phyloP scores from a whole-genome alignment of 64 coral and sea anemone species.

The Orbicella faveolata region DNA sequence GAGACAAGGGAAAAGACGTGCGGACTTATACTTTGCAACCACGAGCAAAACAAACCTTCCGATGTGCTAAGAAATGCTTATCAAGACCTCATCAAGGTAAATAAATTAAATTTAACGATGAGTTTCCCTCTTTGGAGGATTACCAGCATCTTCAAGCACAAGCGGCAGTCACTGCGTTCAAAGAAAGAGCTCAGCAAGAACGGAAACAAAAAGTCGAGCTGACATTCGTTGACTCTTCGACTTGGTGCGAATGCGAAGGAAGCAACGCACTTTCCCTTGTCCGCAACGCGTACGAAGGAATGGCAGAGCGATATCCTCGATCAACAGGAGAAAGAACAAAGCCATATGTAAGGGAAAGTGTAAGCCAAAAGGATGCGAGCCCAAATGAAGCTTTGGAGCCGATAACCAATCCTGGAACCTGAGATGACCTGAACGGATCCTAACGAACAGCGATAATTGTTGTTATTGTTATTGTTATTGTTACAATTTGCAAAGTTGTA shows the following conservation, averaged over 20 bases:
- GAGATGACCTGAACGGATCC: too few relatives aligned
- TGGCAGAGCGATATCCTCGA: conserved; percentile 77
- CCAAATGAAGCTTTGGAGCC: too few relatives aligned
- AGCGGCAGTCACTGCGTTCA: conserved; percentile 78
- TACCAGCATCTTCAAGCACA: conserved; percentile 67
- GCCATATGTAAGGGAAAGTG: conserved; percentile 59
- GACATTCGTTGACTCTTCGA: conserved; percentile 76
- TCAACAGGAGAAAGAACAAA: conserved; percentile 78
- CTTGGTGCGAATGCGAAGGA: conserved; percentile 62
- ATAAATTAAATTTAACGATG: conserved; percentile 79
- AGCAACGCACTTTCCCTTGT: conserved; percentile 47
- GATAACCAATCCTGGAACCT: too few relatives aligned
- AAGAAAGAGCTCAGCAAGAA: conserved; percentile 62
- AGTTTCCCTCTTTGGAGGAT: conserved; percentile 73
- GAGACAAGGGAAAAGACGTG: conserved; percentile 77
- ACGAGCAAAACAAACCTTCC: conserved; percentile 58
- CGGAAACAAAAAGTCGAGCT: conserved; percentile 69
- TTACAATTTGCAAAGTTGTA: too few relatives aligned
- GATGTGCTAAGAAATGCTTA: conserved; percentile 65
- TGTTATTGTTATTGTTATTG: too few relatives aligned
- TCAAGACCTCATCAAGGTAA: conserved; percentile 55
- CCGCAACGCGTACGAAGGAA: conserved; percentile 55
- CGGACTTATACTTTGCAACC: conserved; percentile 73
- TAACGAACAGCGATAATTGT: too few relatives aligned
- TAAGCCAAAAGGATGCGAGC: too few relatives aligned